A percentile compares a stretch with the other conserved stretches of the same genome.
These are phyloP conservation scores for Acanthiza pusilla DNA, from an alignment of 2,797 vertebrate species.

Conservation along the genomic window DNA sequence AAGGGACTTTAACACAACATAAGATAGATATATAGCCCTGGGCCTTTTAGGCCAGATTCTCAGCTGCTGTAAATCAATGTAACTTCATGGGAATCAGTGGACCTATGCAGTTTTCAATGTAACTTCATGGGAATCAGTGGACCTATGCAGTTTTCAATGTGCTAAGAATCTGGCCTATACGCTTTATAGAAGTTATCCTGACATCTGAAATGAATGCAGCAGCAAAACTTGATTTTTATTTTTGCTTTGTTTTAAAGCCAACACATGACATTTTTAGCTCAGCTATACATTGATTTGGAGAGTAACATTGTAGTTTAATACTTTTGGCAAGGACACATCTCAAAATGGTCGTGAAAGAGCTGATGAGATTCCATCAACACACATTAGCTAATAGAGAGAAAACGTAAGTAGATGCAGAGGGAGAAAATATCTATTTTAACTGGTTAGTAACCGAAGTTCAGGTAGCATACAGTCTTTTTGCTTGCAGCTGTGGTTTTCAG, in stretches of 20 bases:
- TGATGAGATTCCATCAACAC: slow-evolving; percentile 48
- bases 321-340: slow-evolving; percentile 43
- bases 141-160: slow-evolving; percentile 14
- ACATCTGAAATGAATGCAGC: slow-evolving; percentile 36
- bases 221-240: slow-evolving; percentile 53
- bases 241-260: slow-evolving; percentile 57
- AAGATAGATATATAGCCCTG: slow-evolving; percentile 39
- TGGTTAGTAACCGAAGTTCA: background rate
- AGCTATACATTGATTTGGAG: slow-evolving; percentile 34
- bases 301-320: slow-evolving; percentile 19
- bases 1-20: slow-evolving; percentile 55
- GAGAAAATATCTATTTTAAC: slow-evolving; percentile 27
- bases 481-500: background rate
- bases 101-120: slow-evolving; percentile 14
- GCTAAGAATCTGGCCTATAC: slow-evolving; percentile 20
- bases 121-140: slow-evolving; percentile 34
- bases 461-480: background rate
- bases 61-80: slow-evolving; percentile 44
- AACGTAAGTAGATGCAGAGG: slow-evolving; percentile 38
- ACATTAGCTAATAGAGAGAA: slow-evolving; percentile 55
- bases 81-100: slow-evolving; percentile 34
- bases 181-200: slow-evolving; percentile 37
- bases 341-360: slow-evolving; percentile 49
- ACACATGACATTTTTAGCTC: slow-evolving; percentile 54
- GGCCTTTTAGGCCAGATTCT: slow-evolving; percentile 42